phyloP scores from a whole-genome alignment of 2,113 vertebrate genomes.

The Beaufortia kweichowensis region DNA sequence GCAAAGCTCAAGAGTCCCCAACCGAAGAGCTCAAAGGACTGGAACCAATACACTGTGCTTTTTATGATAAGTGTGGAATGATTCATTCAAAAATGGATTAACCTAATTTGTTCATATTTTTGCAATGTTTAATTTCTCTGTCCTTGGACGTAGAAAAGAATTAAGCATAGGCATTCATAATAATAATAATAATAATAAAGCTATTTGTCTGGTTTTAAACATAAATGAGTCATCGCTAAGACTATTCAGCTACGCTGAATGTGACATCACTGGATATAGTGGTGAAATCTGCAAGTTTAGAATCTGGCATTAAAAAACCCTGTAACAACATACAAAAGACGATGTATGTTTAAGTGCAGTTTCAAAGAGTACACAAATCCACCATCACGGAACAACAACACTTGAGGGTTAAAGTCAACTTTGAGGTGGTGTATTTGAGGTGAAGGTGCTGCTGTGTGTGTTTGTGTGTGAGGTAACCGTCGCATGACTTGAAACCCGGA shows the following conservation, averaged over 20 bases:
- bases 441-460: constrained; percentile 9
- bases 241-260: constrained; percentile 45
- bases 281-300: constrained; percentile 44
- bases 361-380: constrained; percentile 22
- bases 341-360: constrained; percentile 9
- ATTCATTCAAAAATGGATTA: constrained; percentile 38
- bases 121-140: constrained; percentile 22
- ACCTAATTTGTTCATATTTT: constrained; percentile 1
- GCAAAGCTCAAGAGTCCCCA: constrained; percentile 43
- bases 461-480: constrained; percentile 47
- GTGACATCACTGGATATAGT: constrained; percentile 50
- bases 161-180: constrained; percentile 1
- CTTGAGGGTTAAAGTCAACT: constrained; percentile 21
- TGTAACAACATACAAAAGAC: constrained; percentile 33
- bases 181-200: background rate
- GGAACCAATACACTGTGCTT: constrained; percentile 48
- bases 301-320: constrained; percentile 40
- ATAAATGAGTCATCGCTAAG: constrained; percentile 55
- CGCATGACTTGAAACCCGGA: constrained; percentile 21
- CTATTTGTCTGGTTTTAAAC: constrained; percentile 36
- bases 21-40: constrained; percentile 32
- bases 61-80: constrained; percentile 40
- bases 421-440: constrained; percentile 22
- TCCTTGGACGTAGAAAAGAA: constrained; percentile 32
- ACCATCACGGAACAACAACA: constrained; percentile 13